Percentiles rank a stretch among this genome's conserved stretches.
These are phyloP conservation scores for Crioceris asparagi DNA, from an alignment of 2,888 invertebrate species.

Conservation along the genomic window DNA sequence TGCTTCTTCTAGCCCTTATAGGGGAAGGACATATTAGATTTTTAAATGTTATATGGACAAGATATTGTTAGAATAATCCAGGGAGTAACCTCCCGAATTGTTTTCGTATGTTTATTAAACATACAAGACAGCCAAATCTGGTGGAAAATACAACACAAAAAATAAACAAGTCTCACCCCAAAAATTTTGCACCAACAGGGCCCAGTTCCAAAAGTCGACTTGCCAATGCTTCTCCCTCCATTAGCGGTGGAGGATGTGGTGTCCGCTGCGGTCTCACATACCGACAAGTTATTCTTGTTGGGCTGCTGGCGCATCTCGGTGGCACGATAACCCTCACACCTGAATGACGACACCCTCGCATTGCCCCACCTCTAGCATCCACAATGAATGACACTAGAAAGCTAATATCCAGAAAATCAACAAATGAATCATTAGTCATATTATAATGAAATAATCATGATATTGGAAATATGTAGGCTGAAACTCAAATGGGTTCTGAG, in stretches of 20 bases:
- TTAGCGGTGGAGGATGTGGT: constrained; percentile 85
- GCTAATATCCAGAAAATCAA: too few relatives aligned
- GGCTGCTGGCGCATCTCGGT: constrained; percentile 88
- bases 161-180: constrained; percentile 55
- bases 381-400: constrained; percentile 99
- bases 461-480: too few relatives aligned
- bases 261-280: constrained; percentile 63
- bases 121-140: too few relatives aligned
- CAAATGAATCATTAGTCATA: too few relatives aligned
- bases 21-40: too few relatives aligned
- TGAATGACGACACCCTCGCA: constrained; percentile 96
- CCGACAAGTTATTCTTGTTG: constrained; percentile 93
- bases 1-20: too few relatives aligned
- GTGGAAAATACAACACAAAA: constrained; percentile 5
- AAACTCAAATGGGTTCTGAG: too few relatives aligned
- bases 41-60: too few relatives aligned
- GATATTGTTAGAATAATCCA: too few relatives aligned
- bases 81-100: too few relatives aligned
- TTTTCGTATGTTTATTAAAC: too few relatives aligned
- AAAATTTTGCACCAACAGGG: constrained; percentile 90
- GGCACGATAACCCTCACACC: constrained; percentile 96
- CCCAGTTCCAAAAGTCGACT: constrained; percentile 91
- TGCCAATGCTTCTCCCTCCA: constrained; percentile 97
- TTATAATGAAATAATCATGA: too few relatives aligned
- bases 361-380: constrained; percentile 96